These are phyloP conservation scores for Choloepus hoffmanni DNA, from an alignment of 2,113 vertebrate species.

Conservation along the genomic window DNA sequence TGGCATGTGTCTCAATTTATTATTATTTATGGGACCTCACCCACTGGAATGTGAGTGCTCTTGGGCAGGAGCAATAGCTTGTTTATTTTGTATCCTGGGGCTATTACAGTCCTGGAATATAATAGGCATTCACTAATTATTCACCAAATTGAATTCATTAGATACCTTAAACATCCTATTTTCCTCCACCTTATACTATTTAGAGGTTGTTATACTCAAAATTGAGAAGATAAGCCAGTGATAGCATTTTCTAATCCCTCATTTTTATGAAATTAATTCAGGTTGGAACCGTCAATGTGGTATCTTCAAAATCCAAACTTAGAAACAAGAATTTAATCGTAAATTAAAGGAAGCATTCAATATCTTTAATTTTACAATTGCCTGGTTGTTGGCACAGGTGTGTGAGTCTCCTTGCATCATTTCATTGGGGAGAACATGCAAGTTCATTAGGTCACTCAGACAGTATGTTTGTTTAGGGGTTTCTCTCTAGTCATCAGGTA, in stretches of 20 bases:
- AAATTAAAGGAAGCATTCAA: neutral
- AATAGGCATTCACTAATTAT: neutral
- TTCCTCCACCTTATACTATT: neutral
- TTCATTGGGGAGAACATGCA: neutral
- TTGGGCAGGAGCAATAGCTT: neutral
- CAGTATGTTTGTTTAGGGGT: neutral
- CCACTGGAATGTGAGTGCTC: neutral
- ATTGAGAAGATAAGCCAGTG: neutral
- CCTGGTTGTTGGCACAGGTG: neutral
- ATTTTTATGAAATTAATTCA: constrained; percentile 52
- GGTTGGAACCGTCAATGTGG: neutral
- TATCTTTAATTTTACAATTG: neutral
- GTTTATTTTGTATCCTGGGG: constrained; percentile 4
- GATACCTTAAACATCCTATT: neutral
- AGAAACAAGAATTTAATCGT: neutral
- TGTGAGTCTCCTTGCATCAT: neutral
- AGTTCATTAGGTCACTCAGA: constrained; percentile 50
- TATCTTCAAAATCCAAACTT: constrained; percentile 24
- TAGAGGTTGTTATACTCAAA: constrained; percentile 13
- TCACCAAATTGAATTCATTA: constrained; percentile 35
- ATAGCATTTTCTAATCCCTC: neutral
- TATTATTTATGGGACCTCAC: neutral
- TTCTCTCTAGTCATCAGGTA: constrained; percentile 12
- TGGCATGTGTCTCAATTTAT: neutral
- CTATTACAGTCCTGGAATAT: neutral